Percentiles rank a stretch among this genome's conserved stretches.
Conservation (phyloP, 2,797 vertebrate genomes). For the Trachops cirrhosus region DNA sequence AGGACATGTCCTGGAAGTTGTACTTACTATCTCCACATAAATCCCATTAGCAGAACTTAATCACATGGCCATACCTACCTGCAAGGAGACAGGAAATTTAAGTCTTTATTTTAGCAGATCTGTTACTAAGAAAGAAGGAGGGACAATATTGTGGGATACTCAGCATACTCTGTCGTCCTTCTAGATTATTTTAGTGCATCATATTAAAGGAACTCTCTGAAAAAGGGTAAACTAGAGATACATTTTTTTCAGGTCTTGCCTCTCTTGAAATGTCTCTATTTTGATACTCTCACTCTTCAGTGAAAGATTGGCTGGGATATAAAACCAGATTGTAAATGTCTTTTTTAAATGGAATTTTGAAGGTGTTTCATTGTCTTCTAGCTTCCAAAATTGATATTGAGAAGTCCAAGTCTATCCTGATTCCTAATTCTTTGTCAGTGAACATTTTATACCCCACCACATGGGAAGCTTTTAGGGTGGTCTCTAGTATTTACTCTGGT, state of each 20-base stretch:
- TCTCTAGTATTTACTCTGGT: not conserved
- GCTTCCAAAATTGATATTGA: not conserved
- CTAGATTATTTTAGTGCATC: not conserved
- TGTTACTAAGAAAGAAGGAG: not conserved
- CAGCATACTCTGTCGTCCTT: not conserved
- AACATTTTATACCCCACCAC: not conserved
- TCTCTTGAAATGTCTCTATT: constrained; percentile 28
- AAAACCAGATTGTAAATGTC: not conserved
- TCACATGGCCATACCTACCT: not conserved
- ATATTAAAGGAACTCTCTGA: not conserved
- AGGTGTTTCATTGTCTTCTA: not conserved
- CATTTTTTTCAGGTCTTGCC: not conserved
- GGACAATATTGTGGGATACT: not conserved
- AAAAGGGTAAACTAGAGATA: not conserved
- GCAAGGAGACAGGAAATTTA: not conserved
- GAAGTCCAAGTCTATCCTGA: not conserved
- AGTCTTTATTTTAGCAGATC: not conserved
- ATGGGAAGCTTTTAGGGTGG: not conserved
- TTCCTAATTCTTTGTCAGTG: not conserved
- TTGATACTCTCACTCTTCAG: not conserved
- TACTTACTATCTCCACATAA: not conserved
- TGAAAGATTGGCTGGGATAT: not conserved
- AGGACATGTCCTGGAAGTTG: not conserved
- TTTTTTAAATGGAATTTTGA: not conserved
- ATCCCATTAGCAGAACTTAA: not conserved